Conservation (phyloP, 64 coral and sea anemone genomes). For the Montipora cactus region DNA sequence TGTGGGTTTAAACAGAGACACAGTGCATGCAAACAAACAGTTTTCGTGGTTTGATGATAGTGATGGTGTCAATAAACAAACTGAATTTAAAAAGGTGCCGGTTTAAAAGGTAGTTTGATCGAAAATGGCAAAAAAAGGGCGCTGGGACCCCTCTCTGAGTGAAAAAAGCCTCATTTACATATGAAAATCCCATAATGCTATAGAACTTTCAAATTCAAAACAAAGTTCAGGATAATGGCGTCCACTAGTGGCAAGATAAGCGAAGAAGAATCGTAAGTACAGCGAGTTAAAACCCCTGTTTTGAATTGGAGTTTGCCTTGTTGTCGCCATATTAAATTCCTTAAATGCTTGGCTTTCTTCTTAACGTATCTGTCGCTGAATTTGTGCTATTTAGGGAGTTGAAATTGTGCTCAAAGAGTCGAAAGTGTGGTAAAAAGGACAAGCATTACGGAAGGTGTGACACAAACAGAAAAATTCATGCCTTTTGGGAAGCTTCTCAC, state of each 20-base stretch:
- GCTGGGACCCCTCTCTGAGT: background rate
- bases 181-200: background rate
- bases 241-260: background rate
- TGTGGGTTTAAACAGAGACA: background rate
- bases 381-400: background rate
- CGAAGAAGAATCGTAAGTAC: background rate
- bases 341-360: background rate
- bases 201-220: background rate
- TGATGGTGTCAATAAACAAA: background rate
- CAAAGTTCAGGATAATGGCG: conserved; percentile 13
- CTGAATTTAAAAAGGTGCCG: background rate
- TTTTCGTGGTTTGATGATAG: background rate
- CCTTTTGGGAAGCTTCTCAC: background rate
- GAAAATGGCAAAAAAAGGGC: background rate
- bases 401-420: background rate
- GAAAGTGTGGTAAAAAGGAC: background rate
- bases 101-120: background rate
- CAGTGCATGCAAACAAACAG: background rate
- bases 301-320: background rate
- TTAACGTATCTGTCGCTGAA: background rate
- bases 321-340: conserved; percentile 1
- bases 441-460: background rate
- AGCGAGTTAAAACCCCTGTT: background rate
- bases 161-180: background rate
- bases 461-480: background rate